These are phyloP conservation scores for Danio tinwini DNA, from an alignment of 2,797 vertebrate genomes.

Conservation along the genomic window DNA sequence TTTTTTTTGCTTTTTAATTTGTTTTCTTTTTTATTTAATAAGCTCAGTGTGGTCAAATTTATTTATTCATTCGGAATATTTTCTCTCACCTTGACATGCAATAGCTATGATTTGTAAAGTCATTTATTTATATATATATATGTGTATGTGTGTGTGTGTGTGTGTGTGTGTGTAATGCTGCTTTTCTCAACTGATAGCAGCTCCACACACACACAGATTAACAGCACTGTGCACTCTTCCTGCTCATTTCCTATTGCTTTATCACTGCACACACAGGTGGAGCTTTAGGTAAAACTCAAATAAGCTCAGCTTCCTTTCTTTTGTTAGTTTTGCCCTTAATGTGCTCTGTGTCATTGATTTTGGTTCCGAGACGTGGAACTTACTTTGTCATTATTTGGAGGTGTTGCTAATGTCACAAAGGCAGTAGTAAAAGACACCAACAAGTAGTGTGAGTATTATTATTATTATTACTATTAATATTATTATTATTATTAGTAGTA, in stretches of 20 bases:
- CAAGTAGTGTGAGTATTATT: too few relatives aligned
- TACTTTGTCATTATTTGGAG: too few relatives aligned
- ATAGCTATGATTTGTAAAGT: too few relatives aligned
- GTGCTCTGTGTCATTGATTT: not conserved
- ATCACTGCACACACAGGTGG: slow-evolving; percentile 45
- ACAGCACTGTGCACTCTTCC: slow-evolving; percentile 33
- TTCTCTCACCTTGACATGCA: too few relatives aligned
- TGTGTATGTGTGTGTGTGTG: slow-evolving; percentile 16
- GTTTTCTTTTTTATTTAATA: not conserved
- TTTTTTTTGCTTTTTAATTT: not conserved
- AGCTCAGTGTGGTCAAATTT: not conserved
- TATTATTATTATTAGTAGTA: too few relatives aligned
- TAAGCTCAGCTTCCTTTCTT: slow-evolving; percentile 27
- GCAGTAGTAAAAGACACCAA: too few relatives aligned
- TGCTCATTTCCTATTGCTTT: slow-evolving; percentile 45
- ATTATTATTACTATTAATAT: too few relatives aligned
- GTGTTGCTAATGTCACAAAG: too few relatives aligned
- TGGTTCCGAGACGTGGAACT: not conserved
- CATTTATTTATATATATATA: too few relatives aligned
- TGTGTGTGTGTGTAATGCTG: slow-evolving; percentile 63
- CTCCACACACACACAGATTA: slow-evolving; percentile 58
- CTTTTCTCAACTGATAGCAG: slow-evolving; percentile 77
- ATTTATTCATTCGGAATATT: too few relatives aligned
- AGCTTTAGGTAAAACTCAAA: slow-evolving; percentile 33
- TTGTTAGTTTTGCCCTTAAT: slow-evolving; percentile 1